These are phyloP conservation scores for Genyomyrus donnyi DNA, from an alignment of 2,113 vertebrate genomes.

Conservation along the genomic window DNA sequence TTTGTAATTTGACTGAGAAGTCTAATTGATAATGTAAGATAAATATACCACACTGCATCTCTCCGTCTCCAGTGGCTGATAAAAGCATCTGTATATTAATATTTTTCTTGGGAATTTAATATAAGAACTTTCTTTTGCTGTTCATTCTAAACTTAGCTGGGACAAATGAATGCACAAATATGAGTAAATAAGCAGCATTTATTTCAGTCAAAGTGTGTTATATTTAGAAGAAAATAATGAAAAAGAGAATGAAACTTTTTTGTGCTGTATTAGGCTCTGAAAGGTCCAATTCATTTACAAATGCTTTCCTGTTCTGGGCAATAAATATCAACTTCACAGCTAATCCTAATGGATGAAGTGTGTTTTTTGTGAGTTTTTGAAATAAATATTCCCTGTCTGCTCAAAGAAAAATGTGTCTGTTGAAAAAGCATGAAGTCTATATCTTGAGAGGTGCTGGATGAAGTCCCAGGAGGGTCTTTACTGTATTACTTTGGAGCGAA, in stretches of 20 bases:
- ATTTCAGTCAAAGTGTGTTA: neutral
- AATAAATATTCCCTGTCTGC: neutral
- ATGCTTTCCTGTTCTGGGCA: neutral
- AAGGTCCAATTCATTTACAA: neutral
- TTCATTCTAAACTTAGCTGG: neutral
- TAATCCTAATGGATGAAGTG: neutral
- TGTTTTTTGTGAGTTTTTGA: neutral
- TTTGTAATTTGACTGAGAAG: neutral
- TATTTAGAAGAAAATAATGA: neutral
- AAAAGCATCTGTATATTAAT: neutral
- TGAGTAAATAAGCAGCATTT: neutral
- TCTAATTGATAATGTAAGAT: neutral
- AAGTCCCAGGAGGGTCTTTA: neutral
- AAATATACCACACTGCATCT: neutral
- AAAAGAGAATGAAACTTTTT: neutral
- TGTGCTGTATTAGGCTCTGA: neutral
- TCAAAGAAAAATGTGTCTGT: neutral
- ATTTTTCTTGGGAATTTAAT: neutral
- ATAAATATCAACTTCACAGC: slow-evolving; percentile 2
- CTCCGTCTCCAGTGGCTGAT: neutral
- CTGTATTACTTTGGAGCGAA: neutral
- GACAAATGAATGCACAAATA: neutral
- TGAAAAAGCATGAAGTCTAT: neutral
- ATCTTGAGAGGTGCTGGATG: neutral
- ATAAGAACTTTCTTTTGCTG: neutral